A percentile compares a stretch with the other conserved stretches of the same genome.
phyloP scores from a whole-genome alignment of 1,140 invertebrate genomes.

The Drosophila sp. region DNA sequence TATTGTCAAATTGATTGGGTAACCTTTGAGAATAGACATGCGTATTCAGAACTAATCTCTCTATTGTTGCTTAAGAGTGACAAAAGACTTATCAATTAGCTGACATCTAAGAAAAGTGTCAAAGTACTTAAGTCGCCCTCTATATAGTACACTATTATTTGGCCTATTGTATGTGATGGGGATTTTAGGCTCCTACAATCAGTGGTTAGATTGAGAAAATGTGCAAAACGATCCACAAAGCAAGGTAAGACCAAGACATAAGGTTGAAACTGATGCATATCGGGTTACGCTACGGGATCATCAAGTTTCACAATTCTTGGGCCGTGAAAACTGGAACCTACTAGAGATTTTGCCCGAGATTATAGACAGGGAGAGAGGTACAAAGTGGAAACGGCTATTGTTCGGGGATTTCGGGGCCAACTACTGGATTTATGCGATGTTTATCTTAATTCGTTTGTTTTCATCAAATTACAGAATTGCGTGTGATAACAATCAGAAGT shows the following conservation, averaged over 20 bases:
- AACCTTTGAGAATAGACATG: neutral
- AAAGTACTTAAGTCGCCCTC: slow-evolving; percentile 16
- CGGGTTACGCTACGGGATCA: slow-evolving; percentile 56
- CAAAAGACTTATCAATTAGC: slow-evolving; percentile 30
- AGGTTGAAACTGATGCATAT: slow-evolving; percentile 47
- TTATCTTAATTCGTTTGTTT: slow-evolving; percentile 84
- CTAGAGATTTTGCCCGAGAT: slow-evolving; percentile 29
- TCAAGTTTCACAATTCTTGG: slow-evolving; percentile 61
- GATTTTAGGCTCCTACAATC: slow-evolving; percentile 31
- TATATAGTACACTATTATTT: neutral
- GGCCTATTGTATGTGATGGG: neutral
- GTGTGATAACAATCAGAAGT: slow-evolving; percentile 77
- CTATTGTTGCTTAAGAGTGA: neutral
- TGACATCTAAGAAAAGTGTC: slow-evolving; percentile 15
- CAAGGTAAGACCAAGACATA: neutral
- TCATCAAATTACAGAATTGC: slow-evolving; percentile 84
- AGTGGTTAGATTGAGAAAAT: slow-evolving; percentile 45
- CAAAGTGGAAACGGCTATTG: slow-evolving; percentile 34
- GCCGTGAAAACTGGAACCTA: slow-evolving; percentile 39
- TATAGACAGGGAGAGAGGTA: slow-evolving; percentile 34
- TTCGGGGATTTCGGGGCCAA: slow-evolving; percentile 27
- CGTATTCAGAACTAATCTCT: neutral
- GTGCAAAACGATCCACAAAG: slow-evolving; percentile 38
- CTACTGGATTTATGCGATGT: slow-evolving; percentile 70
- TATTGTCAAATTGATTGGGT: neutral